A percentile compares a stretch with the other conserved stretches of the same genome.
These are phyloP conservation scores for Aradophagus sp. DNA, from an alignment of 1,140 invertebrate species.

Conservation along the genomic window DNA sequence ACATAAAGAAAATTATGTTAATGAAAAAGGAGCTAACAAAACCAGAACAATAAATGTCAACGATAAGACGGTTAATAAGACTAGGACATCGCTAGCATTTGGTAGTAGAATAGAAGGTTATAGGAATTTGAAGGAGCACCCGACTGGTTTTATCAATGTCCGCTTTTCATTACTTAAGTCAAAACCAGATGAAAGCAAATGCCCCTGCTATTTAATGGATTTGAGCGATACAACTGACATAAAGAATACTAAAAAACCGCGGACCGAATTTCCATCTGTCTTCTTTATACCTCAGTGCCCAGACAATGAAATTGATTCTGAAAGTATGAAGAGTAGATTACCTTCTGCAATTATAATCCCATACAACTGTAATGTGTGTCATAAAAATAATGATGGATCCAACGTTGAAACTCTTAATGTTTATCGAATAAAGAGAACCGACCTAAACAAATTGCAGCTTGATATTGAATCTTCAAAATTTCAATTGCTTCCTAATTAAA, in stretches of 20 bases:
- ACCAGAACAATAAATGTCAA: too few species aligned
- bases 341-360: constrained; percentile 34
- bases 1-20: too few species aligned
- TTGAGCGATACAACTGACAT: constrained; percentile 11
- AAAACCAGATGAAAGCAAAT: constrained; percentile 38
- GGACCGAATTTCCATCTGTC: constrained; percentile 22
- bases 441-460: constrained; percentile 28
- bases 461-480: constrained; percentile 40
- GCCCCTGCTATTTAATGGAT: constrained; percentile 36
- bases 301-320: constrained; percentile 36
- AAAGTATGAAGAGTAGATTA: constrained; percentile 22
- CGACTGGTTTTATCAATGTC: constrained; percentile 44
- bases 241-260: constrained; percentile 2
- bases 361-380: constrained; percentile 34
- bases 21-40: too few species aligned
- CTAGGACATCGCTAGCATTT: too few species aligned
- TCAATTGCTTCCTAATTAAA: constrained; percentile 29
- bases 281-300: constrained; percentile 34
- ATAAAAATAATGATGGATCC: constrained; percentile 25
- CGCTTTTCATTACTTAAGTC: constrained; percentile 26
- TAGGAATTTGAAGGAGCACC: constrained; percentile 13
- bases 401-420: constrained; percentile 30
- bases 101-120: constrained; percentile 10
- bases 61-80: too few species aligned
- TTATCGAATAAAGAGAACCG: constrained; percentile 36